Conservation (phyloP, 2,113 vertebrate species). For the Ceyx margarethae region DNA sequence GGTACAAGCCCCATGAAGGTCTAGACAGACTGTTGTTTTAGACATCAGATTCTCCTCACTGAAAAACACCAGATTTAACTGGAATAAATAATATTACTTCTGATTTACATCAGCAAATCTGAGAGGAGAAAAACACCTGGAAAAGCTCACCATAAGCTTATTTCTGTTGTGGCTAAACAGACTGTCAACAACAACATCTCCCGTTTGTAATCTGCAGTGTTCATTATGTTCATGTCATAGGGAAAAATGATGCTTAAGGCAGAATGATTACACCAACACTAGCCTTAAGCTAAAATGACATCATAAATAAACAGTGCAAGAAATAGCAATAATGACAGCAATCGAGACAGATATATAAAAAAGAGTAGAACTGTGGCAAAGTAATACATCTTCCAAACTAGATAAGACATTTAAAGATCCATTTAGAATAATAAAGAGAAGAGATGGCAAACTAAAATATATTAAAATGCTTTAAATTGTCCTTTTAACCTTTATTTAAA, state of each 20-base stretch:
- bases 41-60: neutral
- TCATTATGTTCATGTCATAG: neutral
- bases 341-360: neutral
- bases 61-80: neutral
- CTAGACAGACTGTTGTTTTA: neutral
- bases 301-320: conserved; percentile 30
- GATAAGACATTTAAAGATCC: neutral
- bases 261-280: conserved; percentile 30
- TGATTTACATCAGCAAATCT: neutral
- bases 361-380: neutral
- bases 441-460: neutral
- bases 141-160: neutral
- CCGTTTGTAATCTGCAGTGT: neutral
- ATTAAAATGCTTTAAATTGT: neutral
- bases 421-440: conserved; percentile 6
- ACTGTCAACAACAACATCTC: conserved; percentile 3
- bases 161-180: conserved; percentile 19
- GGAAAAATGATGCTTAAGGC: conserved; percentile 50
- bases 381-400: neutral
- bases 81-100: neutral
- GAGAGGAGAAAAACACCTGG: neutral
- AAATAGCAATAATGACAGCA: neutral
- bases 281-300: conserved; percentile 48
- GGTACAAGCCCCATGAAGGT: neutral
- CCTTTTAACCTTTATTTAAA: conserved; percentile 48